Base-by-base conservation (phyloP, 2,113 vertebrate genomes). In the Girardinichthys multiradiatus region DNA sequence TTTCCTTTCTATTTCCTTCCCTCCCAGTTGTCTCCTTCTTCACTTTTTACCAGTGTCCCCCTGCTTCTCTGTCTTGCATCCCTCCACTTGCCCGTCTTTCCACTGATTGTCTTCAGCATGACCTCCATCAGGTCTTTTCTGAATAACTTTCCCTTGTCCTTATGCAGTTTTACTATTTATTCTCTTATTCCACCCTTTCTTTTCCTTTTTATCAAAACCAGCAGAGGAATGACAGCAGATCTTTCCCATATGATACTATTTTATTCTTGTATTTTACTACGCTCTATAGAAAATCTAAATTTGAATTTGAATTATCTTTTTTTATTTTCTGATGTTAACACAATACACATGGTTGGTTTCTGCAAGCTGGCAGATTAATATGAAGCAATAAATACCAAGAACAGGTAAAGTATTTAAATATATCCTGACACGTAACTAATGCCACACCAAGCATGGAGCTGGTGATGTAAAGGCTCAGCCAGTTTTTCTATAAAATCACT, bases 81-180 rank as follows among this genome's bases (percentile, higher is more conserved):
- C 48, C 21, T 54, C 48, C 21, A n/a, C n/a, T 54, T 51, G 37
- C 37, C 13, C 12, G 37, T 39, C 67, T 76, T 68, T 30, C 26
- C 65, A 68, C 14, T 7, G 68, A 72, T 26, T 10, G 27, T 84
- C 81, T 78, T 82, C 62, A 68, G 70, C 33, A 12, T 84, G 79
- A 85, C 88, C 85, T 88, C 76, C 84, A 82, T 76, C 76, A 54
- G 76, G 75, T 82, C 77, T 68, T 59, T 83, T 70, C 71, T 64
- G 86, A 87, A 85, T 88, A 84, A 79, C 68, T 29, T 39, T 15
- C 77, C 73, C 69, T 66, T 73, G 66, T 87, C 83, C 72, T 71
- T 73, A 57, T 61, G 6, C 65, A 42, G 58, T 81, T 75, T 42
- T 72, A 42, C 57, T 64, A 33, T 61, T 72, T 67, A 28, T 72